phyloP scores from a whole-genome alignment of 2,797 vertebrate genomes.

The Cryptoprocta ferox region DNA sequence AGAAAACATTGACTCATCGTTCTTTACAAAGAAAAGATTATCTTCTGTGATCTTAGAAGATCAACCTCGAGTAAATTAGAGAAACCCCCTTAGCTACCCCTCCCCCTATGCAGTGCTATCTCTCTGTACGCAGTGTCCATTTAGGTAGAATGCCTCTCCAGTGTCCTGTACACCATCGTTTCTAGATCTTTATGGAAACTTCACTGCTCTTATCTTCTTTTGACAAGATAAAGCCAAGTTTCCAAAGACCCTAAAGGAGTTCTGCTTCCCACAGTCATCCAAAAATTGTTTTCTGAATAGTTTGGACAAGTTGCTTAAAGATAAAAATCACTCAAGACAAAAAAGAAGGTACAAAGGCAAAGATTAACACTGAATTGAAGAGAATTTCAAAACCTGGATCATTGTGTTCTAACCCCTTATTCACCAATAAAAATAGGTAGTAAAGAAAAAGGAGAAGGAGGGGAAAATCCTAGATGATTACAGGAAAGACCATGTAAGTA shows the following conservation, averaged over 20 bases:
- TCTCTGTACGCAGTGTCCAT: background rate
- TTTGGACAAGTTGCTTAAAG: conserved; percentile 36
- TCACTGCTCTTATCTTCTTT: background rate
- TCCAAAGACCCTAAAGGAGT: background rate
- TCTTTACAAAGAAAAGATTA: conserved; percentile 28
- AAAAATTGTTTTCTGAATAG: conserved; percentile 51
- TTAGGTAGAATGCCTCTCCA: background rate
- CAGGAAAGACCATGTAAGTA: background rate
- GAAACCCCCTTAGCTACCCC: background rate
- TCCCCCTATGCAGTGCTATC: too few species aligned
- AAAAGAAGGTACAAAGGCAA: background rate
- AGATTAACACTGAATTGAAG: background rate
- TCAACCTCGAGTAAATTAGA: background rate
- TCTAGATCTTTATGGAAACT: background rate
- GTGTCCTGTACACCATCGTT: background rate
- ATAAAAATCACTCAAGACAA: conserved; percentile 42
- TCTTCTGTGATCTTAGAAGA: conserved; percentile 11
- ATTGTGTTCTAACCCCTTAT: conserved; percentile 14
- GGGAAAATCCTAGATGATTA: background rate
- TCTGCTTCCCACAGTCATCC: background rate
- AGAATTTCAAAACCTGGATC: conserved; percentile 15
- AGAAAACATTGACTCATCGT: background rate
- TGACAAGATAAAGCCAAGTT: conserved; percentile 48
- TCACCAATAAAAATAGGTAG: background rate
- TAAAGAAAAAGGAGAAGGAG: background rate